These are phyloP conservation scores for Ariolimax columbianus DNA, from an alignment of 2,888 invertebrate genomes.

Conservation along the genomic window DNA sequence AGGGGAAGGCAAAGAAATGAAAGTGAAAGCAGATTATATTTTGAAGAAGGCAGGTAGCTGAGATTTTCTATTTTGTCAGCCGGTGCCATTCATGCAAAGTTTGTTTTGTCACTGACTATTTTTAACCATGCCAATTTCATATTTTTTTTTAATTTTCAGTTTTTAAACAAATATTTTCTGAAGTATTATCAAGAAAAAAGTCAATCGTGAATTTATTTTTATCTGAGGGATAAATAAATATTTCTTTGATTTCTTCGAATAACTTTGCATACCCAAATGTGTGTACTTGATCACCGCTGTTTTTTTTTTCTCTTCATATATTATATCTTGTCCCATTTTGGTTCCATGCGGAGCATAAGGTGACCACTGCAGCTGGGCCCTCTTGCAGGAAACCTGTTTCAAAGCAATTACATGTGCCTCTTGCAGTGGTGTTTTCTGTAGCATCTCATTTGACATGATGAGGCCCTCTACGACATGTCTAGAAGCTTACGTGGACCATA, in stretches of 20 bases:
- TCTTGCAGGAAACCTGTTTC: too few relatives aligned
- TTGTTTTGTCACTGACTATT: not conserved
- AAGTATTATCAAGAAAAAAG: not conserved
- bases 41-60: not conserved
- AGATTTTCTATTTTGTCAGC: not conserved
- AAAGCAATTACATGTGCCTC: too few relatives aligned
- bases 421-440: too few relatives aligned
- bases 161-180: not conserved
- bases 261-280: not conserved
- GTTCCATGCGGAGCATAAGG: too few relatives aligned
- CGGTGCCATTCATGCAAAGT: not conserved
- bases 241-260: not conserved
- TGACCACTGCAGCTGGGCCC: too few relatives aligned
- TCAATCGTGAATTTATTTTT: not conserved
- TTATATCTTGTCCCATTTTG: too few relatives aligned
- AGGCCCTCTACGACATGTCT: too few relatives aligned
- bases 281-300: not conserved
- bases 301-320: too few relatives aligned
- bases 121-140: not conserved
- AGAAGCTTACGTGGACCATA: too few relatives aligned
- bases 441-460: too few relatives aligned
- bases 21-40: not conserved
- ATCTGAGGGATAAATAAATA: not conserved
- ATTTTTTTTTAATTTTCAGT: not conserved
- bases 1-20: slow-evolving; percentile 38